Evolutionary conservation across 2,888 invertebrate genomes (phyloP).

Genomic region (Octodonta nipae): DNA sequence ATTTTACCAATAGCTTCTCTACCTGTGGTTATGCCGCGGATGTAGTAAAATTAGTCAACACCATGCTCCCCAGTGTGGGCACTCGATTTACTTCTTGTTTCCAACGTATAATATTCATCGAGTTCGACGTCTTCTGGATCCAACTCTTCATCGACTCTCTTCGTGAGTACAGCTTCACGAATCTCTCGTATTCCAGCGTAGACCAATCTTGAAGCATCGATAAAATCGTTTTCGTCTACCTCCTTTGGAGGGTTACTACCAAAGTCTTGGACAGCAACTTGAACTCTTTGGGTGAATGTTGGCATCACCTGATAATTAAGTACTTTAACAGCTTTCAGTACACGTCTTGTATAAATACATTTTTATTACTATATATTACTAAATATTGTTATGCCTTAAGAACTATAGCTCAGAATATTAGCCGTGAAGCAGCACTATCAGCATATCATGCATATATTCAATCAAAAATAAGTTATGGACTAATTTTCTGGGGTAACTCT

Average conservation of each 20-base stretch:
- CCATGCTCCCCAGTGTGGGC: conserved; percentile 83
- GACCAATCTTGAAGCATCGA: conserved; percentile 89
- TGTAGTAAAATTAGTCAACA: conserved; percentile 87
- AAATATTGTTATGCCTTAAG: no score
- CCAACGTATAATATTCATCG: conserved; percentile 75
- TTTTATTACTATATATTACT: no score
- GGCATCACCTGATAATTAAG: conserved; percentile 86
- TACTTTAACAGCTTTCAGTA: conserved; percentile 87
- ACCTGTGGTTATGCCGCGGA: conserved; percentile 86
- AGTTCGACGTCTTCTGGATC: conserved; percentile 80
- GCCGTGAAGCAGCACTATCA: no score
- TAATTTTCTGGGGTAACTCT: no score
- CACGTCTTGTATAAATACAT: conserved; percentile 90
- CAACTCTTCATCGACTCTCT: conserved; percentile 81
- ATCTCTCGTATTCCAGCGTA: conserved; percentile 97
- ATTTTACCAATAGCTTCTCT: conserved; percentile 92
- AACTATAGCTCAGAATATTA: no score
- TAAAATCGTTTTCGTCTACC: conserved; percentile 95
- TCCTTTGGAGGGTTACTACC: conserved; percentile 50
- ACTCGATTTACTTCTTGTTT: conserved; percentile 84
- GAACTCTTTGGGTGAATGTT: conserved; percentile 89
- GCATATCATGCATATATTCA: no score
- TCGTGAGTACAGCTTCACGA: conserved; percentile 89
- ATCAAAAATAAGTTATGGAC: no score
- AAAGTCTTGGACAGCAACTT: conserved; percentile 82